A percentile compares a stretch with the other conserved stretches of the same genome.
phyloP scores from a whole-genome alignment of 2,113 vertebrate genomes.

The Etia nguti region DNA sequence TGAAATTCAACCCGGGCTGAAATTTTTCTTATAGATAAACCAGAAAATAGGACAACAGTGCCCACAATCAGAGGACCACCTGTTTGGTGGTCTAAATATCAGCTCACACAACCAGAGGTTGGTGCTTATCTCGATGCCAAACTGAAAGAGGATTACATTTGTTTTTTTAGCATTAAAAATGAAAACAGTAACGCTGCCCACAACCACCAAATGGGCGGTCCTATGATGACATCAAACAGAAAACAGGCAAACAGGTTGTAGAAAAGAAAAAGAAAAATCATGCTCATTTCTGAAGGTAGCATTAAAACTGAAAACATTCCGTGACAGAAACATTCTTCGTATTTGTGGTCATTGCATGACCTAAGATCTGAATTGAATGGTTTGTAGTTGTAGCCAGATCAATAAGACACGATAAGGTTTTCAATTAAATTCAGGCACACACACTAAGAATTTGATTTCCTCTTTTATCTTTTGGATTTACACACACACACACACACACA shows the following conservation, averaged over 20 bases:
- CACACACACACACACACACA: no score
- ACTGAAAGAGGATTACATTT: no score
- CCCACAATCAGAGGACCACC: neutral
- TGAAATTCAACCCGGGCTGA: neutral
- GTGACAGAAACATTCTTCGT: no score
- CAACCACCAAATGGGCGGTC: neutral
- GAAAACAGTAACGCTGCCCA: no score
- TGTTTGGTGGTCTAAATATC: neutral
- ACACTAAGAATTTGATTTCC: no score
- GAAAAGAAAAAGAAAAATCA: neutral
- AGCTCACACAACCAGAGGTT: neutral
- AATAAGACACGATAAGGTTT: neutral
- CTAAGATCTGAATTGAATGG: neutral
- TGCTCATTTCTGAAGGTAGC: no score
- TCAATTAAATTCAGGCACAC: no score
- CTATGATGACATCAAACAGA: neutral
- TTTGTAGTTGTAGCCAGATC: neutral
- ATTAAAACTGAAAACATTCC: no score
- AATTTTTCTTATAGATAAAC: neutral
- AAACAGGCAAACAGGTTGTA: neutral
- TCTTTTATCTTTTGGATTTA: no score
- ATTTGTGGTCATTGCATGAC: no score
- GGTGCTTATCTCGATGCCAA: no score
- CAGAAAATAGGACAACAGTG: neutral
- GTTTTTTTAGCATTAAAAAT: no score